phyloP scores from a whole-genome alignment of 2,888 invertebrate species.

The Aleiodes alternator region DNA sequence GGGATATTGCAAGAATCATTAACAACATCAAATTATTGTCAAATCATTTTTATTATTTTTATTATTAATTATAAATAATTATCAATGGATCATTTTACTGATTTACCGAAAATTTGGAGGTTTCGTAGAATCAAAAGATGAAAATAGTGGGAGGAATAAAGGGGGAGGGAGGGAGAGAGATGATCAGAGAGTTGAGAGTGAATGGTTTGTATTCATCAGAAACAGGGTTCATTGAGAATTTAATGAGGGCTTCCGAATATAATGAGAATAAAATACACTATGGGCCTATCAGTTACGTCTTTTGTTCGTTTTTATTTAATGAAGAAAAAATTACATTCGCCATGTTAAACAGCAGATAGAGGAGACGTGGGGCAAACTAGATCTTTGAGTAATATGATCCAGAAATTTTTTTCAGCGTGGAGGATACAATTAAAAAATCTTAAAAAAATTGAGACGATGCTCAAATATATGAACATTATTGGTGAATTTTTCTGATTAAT shows the following conservation, averaged over 20 bases:
- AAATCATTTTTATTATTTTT: too few species aligned
- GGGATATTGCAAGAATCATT: too few species aligned
- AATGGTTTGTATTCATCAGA: constrained; percentile 51
- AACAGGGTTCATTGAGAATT: constrained; percentile 54
- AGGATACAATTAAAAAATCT: too few species aligned
- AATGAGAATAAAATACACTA: constrained; percentile 44
- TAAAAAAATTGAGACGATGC: too few species aligned
- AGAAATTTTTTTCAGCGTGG: neutral
- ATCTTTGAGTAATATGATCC: too few species aligned
- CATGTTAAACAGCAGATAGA: too few species aligned
- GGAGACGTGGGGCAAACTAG: too few species aligned
- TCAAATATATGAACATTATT: too few species aligned
- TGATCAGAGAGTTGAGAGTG: constrained; percentile 49
- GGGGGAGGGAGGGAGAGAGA: constrained; percentile 13
- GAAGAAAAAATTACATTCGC: constrained; percentile 1
- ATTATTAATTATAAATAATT: too few species aligned
- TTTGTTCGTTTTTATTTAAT: constrained; percentile 28
- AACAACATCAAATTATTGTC: too few species aligned
- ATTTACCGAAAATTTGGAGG: neutral
- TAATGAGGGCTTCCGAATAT: constrained; percentile 56
- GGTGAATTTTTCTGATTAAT: too few species aligned
- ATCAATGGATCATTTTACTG: too few species aligned
- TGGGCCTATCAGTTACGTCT: constrained; percentile 36
- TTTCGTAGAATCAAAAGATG: neutral
- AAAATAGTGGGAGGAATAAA: constrained; percentile 28